Evolutionary conservation across 2,113 vertebrate species (phyloP).

Genomic region (Podarcis raffonei): DNA sequence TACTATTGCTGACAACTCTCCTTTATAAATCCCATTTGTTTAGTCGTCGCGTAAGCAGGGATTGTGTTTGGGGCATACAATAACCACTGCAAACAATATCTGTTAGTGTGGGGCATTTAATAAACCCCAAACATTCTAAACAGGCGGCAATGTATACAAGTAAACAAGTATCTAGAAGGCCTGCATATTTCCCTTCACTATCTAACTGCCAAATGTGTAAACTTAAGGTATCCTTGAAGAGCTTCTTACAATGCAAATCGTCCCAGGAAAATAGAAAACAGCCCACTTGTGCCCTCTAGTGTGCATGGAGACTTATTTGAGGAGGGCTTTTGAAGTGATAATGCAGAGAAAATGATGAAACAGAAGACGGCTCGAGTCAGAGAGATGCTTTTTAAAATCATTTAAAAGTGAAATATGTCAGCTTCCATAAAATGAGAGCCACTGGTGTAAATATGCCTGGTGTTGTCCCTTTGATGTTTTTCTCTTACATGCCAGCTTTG

Average conservation of each 20-base stretch:
- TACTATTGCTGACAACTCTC: not conserved
- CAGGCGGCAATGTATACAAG: not conserved
- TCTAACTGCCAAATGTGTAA: not conserved
- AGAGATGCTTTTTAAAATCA: conserved; percentile 1
- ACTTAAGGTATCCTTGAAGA: conserved; percentile 5
- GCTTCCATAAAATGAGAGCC: not conserved
- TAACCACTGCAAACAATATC: not conserved
- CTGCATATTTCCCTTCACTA: not conserved
- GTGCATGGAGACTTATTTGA: conserved; percentile 8
- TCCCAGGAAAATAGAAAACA: conserved; percentile 35
- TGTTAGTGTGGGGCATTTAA: not conserved
- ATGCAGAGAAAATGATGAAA: not conserved
- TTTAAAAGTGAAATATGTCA: conserved; percentile 32
- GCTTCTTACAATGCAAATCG: conserved; percentile 27
- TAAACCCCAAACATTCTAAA: not conserved
- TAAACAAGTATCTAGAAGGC: not conserved
- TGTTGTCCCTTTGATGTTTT: conserved; percentile 29
- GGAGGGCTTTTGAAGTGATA: not conserved
- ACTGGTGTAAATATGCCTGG: conserved; percentile 18
- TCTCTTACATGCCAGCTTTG: conserved; percentile 14
- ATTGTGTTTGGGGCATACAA: not conserved
- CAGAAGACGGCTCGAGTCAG: not conserved
- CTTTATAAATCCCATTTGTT: not conserved
- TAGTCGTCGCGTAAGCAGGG: not conserved
- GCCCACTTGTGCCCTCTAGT: conserved; percentile 76